phyloP scores from a whole-genome alignment of 2,113 vertebrate genomes.

The Mungos mungo region DNA sequence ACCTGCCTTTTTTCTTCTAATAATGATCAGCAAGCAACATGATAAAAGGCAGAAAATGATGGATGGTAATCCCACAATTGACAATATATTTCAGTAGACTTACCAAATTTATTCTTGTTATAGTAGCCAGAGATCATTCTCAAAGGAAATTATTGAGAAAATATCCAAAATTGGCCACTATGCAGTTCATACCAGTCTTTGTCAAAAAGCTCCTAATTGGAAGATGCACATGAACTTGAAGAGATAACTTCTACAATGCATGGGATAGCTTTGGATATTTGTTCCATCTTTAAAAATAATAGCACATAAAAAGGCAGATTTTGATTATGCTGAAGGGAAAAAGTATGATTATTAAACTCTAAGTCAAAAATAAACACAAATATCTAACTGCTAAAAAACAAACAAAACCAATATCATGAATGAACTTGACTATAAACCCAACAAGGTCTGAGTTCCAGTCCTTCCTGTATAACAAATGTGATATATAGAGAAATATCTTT shows the following conservation, averaged over 20 bases:
- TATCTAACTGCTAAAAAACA: neutral
- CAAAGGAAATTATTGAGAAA: neutral
- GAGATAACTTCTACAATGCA: neutral
- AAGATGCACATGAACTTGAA: neutral
- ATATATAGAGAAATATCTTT: neutral
- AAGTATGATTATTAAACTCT: neutral
- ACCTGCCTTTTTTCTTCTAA: constrained; percentile 22
- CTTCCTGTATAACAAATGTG: neutral
- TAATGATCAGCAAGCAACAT: neutral
- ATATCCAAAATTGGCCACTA: neutral
- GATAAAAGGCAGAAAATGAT: neutral
- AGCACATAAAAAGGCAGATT: neutral
- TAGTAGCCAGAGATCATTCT: neutral
- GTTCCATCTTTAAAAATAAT: neutral
- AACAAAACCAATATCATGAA: neutral
- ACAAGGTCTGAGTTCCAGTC: neutral
- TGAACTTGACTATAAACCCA: neutral
- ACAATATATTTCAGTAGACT: neutral
- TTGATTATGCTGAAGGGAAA: neutral
- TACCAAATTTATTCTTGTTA: neutral
- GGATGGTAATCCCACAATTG: neutral
- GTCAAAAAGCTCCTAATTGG: neutral
- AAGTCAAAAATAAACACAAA: neutral
- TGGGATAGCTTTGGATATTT: neutral
- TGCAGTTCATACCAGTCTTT: neutral